Evolutionary conservation across 2,797 vertebrate genomes (phyloP).

Genomic region (Gila robusta): DNA sequence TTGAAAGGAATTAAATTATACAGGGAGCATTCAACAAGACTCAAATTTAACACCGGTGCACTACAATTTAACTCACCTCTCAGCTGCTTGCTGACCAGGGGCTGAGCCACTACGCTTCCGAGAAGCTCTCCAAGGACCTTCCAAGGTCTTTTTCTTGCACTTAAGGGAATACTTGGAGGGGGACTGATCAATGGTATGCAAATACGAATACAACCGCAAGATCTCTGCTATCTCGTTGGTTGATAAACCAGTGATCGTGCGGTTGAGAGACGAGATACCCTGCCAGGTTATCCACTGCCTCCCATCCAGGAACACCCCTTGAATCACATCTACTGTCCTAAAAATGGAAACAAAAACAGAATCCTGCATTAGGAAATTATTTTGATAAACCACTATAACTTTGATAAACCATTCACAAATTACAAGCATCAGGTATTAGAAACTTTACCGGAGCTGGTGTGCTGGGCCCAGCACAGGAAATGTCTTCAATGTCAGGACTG

Average conservation of each 20-base stretch:
- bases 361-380: neutral
- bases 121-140: neutral
- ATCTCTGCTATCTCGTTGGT: conserved; percentile 19
- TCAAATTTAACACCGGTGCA: neutral
- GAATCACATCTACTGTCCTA: conserved; percentile 38
- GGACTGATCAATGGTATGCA: conserved; percentile 9
- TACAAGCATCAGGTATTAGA: neutral
- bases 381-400: neutral
- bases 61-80: neutral
- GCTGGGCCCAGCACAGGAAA: neutral
- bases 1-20: neutral
- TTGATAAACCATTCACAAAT: neutral
- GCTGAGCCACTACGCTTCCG: conserved; percentile 19
- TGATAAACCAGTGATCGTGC: conserved; percentile 50
- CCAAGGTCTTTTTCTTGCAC: conserved; percentile 3
- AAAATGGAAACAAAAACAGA: neutral
- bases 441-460: conserved; percentile 11
- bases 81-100: conserved; percentile 41
- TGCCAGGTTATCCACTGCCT: conserved; percentile 51
- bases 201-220: conserved; percentile 19
- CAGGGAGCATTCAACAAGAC: neutral
- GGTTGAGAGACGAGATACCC: conserved; percentile 48
- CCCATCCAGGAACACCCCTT: conserved; percentile 53
- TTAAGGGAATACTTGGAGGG: conserved; percentile 19
- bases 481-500: no score